Evolutionary conservation across 1,140 invertebrate species (phyloP).

Genomic region (Euwallacea fornicatus): DNA sequence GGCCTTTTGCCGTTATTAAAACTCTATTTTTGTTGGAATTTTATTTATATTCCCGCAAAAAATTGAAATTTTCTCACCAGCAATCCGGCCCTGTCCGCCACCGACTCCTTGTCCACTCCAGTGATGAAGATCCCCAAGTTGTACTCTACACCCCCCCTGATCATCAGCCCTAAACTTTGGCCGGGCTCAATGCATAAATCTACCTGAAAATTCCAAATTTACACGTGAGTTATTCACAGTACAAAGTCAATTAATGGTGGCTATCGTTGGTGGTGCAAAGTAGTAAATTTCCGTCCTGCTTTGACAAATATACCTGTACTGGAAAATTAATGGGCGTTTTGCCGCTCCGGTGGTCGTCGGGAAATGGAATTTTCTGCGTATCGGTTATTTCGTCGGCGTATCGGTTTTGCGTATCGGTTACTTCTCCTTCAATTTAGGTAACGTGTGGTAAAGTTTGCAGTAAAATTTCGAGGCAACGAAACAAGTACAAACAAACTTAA

Average conservation of each 20-base stretch:
- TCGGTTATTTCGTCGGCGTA: too few species aligned
- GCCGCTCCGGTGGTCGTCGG: too few species aligned
- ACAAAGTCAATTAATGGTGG: not conserved
- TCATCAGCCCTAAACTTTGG: constrained; percentile 89
- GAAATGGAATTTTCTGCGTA: too few species aligned
- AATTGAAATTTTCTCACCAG: constrained; percentile 63
- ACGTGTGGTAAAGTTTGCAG: too few species aligned
- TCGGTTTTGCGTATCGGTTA: too few species aligned
- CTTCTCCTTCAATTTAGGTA: too few species aligned
- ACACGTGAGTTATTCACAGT: too few species aligned
- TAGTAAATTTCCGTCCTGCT: too few species aligned
- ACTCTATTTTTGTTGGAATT: not conserved
- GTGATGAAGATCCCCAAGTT: constrained; percentile 94
- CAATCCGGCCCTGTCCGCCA: constrained; percentile 85
- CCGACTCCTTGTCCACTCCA: constrained; percentile 88
- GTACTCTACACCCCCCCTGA: constrained; percentile 90
- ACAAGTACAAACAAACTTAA: constrained; percentile 4
- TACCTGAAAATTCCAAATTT: constrained; percentile 59
- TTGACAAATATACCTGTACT: too few species aligned
- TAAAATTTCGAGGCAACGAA: too few species aligned
- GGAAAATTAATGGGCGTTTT: too few species aligned
- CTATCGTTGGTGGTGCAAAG: too few species aligned
- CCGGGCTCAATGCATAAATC: constrained; percentile 85
- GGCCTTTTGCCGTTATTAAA: constrained; percentile 1
- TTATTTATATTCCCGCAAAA: not conserved